Evolutionary conservation across 2,888 invertebrate genomes (phyloP).

Genomic region (Eucera pruinosa): DNA sequence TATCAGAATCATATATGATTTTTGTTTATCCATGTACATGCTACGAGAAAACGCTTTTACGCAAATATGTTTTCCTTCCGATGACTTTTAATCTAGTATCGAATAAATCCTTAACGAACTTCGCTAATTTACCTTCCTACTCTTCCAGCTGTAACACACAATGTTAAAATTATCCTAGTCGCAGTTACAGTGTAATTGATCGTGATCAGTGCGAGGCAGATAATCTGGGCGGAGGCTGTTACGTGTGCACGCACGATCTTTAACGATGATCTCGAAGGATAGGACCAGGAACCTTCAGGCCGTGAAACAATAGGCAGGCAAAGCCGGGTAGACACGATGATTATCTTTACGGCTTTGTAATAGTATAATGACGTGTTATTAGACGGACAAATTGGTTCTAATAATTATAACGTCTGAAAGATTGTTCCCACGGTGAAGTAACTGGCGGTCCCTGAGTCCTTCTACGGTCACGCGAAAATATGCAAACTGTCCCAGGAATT

Average conservation of each 20-base stretch:
- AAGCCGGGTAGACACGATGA: slow-evolving; percentile 56
- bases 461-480: slow-evolving; percentile 54
- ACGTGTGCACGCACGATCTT: slow-evolving; percentile 34
- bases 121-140: neutral
- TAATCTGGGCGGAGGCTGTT: slow-evolving; percentile 27
- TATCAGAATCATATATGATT: no score
- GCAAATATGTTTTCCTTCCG: no score
- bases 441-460: neutral
- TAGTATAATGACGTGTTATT: slow-evolving; percentile 60
- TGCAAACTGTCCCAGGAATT: slow-evolving; percentile 55
- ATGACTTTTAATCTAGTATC: no score
- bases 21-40: no score
- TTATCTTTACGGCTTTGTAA: slow-evolving; percentile 64
- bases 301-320: slow-evolving; percentile 49
- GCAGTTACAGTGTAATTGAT: neutral
- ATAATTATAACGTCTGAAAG: slow-evolving; percentile 53
- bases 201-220: neutral
- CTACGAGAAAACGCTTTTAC: no score
- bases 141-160: neutral
- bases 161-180: neutral
- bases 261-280: slow-evolving; percentile 34
- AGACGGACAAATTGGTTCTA: slow-evolving; percentile 56
- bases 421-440: slow-evolving; percentile 51
- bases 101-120: no score
- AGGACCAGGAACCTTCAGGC: slow-evolving; percentile 23